Conservation (phyloP, 2,797 vertebrate genomes). For the Helarctos malayanus region DNA sequence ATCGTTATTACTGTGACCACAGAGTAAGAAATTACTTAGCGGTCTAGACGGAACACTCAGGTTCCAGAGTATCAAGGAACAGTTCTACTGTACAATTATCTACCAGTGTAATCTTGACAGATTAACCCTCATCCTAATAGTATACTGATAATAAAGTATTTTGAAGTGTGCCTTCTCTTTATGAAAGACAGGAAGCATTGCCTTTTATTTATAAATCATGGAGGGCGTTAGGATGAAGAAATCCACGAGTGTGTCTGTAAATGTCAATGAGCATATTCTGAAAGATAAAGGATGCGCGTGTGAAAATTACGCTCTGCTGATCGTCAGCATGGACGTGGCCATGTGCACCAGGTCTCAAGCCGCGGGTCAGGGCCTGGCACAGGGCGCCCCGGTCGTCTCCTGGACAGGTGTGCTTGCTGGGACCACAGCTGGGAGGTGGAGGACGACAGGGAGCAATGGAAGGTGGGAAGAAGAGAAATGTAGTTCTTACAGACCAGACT, state of each 20-base stretch:
- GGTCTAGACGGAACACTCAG: not conserved
- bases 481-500: not conserved
- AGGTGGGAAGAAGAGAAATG: not conserved
- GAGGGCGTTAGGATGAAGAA: not conserved
- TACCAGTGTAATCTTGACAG: not conserved
- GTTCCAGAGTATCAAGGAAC: not conserved
- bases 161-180: not conserved
- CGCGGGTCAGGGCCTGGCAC: fast-evolving
- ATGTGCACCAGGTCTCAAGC: fast-evolving
- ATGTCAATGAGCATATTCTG: not conserved
- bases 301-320: fast-evolving
- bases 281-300: not conserved
- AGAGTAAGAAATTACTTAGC: not conserved
- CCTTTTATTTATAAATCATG: not conserved
- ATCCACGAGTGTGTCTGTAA: not conserved
- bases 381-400: not conserved
- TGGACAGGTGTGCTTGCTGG: not conserved
- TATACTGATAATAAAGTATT: not conserved
- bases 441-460: no score
- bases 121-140: not conserved
- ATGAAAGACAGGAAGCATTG: not conserved
- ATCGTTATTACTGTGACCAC: not conserved
- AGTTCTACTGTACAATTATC: fast-evolving
- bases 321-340: fast-evolving
- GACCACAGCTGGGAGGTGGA: not conserved